phyloP scores from a whole-genome alignment of 2,797 vertebrate genomes.

The Poeciliopsis paucimaculata region DNA sequence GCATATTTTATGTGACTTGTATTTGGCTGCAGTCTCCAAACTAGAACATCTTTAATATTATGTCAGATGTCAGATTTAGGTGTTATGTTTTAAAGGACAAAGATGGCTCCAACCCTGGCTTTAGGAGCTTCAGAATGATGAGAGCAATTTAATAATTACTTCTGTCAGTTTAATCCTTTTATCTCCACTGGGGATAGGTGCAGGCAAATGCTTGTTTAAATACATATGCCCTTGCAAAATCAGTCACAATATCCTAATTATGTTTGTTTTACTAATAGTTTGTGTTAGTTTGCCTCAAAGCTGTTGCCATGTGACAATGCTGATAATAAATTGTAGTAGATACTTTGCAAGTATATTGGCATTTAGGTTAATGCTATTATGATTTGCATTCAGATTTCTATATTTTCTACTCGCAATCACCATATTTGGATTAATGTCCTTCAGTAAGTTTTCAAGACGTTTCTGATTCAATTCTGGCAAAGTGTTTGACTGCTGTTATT shows the following conservation, averaged over 20 bases:
- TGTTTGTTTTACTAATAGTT: conserved; percentile 1
- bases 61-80: conserved; percentile 26
- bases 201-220: conserved; percentile 17
- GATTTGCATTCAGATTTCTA: neutral
- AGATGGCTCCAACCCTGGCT: conserved; percentile 6
- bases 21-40: conserved; percentile 5
- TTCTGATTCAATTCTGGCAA: neutral
- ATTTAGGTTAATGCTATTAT: neutral
- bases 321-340: conserved; percentile 8
- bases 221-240: conserved; percentile 25
- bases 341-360: neutral
- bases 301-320: conserved; percentile 2
- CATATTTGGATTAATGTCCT: neutral
- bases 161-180: conserved; percentile 4
- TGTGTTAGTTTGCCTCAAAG: conserved; percentile 2
- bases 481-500: neutral
- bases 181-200: neutral
- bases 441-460: neutral
- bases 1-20: conserved; percentile 1
- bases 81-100: conserved; percentile 10
- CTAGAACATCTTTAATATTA: neutral
- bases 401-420: neutral
- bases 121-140: conserved; percentile 3
- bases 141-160: conserved; percentile 13
- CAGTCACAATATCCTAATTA: conserved; percentile 1